Evolutionary conservation across 2,113 vertebrate species (phyloP).

Genomic region (Gopherus evgoodei): DNA sequence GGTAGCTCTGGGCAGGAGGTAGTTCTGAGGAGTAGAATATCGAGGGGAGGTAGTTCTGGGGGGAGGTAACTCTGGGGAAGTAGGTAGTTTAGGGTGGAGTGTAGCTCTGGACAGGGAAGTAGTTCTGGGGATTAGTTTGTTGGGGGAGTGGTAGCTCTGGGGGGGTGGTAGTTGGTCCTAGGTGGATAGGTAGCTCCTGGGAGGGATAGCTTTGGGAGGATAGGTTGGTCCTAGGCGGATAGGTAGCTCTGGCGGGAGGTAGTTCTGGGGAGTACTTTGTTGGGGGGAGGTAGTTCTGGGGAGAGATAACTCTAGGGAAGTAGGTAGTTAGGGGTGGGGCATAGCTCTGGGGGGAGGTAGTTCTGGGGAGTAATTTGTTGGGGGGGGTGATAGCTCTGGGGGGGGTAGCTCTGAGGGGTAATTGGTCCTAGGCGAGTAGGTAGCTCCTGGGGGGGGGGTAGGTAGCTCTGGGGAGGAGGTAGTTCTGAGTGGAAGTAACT

Average conservation of each 20-base stretch:
- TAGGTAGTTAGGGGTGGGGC: too few species aligned
- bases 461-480: too few species aligned
- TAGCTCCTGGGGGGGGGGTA: neutral
- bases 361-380: neutral
- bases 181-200: neutral
- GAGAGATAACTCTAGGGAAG: too few species aligned
- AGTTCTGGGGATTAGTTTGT: too few species aligned
- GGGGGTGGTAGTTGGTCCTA: neutral
- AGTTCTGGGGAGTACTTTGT: neutral
- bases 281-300: neutral
- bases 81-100: neutral
- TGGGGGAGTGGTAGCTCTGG: neutral
- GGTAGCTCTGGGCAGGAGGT: neutral
- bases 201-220: neutral
- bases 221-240: too few species aligned
- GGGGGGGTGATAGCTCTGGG: accelerated
- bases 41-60: neutral
- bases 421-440: too few species aligned
- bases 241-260: neutral
- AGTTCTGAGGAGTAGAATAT: neutral
- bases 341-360: constrained; percentile 58
- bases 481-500: too few species aligned
- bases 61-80: neutral
- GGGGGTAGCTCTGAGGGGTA: neutral
- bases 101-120: neutral